phyloP scores from a whole-genome alignment of 2,888 invertebrate species.

The Dioctria rufipes region DNA sequence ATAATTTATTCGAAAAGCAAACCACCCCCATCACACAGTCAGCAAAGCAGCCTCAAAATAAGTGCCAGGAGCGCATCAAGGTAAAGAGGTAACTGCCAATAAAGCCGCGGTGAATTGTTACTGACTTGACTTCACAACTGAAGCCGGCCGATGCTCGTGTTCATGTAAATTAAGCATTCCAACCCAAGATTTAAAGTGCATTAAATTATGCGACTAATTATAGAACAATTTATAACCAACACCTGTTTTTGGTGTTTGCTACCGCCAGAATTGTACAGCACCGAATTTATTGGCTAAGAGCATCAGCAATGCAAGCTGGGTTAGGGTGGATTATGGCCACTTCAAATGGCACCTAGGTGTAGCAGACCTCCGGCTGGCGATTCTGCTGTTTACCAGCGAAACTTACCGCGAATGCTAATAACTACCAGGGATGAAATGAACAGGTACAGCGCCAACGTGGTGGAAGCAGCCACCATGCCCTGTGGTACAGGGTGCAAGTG shows the following conservation, averaged over 20 bases:
- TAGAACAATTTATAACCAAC: conserved; percentile 57
- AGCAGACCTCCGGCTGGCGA: background rate
- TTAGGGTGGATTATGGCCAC: conserved; percentile 35
- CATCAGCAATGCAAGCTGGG: background rate
- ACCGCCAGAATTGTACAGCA: conserved; percentile 26
- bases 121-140: conserved; percentile 17
- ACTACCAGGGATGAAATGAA: conserved; percentile 29
- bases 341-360: conserved; percentile 16
- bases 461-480: background rate
- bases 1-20: conserved; percentile 49
- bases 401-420: conserved; percentile 51
- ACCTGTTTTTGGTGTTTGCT: conserved; percentile 58
- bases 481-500: conserved; percentile 6
- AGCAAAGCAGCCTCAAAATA: conserved; percentile 23
- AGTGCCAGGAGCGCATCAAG: conserved; percentile 40
- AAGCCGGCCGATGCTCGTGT: conserved; percentile 13
- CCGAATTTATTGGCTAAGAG: conserved; percentile 40
- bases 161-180: conserved; percentile 55
- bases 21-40: conserved; percentile 23
- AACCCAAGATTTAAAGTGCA: conserved; percentile 57
- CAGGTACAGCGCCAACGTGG: conserved; percentile 17
- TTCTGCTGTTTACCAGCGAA: background rate
- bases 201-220: conserved; percentile 59
- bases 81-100: conserved; percentile 17
- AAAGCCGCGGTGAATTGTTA: background rate